Percentiles rank a stretch among this genome's conserved stretches.
phyloP scores from a whole-genome alignment of 2,888 invertebrate species.

The Ophonus ardosiacus region DNA sequence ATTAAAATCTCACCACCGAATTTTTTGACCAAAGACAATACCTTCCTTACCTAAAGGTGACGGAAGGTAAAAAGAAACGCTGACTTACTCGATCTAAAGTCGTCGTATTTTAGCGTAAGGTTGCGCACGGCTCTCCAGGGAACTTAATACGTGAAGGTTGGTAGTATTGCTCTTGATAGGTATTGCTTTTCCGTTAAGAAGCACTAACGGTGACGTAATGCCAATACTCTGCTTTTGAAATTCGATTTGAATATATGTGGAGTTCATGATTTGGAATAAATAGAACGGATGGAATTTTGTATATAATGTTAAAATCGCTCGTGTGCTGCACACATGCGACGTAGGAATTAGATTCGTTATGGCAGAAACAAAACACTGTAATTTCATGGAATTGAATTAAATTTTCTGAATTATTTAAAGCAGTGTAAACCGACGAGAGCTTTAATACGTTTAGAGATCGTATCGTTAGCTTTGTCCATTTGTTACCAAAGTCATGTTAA shows the following conservation, averaged over 20 bases:
- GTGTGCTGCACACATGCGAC: background rate
- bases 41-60: too few species aligned
- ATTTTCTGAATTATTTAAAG: background rate
- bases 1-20: too few species aligned
- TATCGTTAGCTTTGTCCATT: background rate
- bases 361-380: background rate
- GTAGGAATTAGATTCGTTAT: background rate
- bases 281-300: background rate
- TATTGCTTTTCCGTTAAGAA: slow-evolving; percentile 10
- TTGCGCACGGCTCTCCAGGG: background rate
- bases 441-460: background rate
- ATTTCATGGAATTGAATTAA: background rate
- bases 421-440: background rate
- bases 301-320: background rate
- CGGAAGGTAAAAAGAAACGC: too few species aligned
- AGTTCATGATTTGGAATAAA: slow-evolving; percentile 19
- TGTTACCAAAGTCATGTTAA: too few species aligned
- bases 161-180: background rate
- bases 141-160: background rate
- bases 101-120: background rate
- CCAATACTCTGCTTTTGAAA: slow-evolving; percentile 10
- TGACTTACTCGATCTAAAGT: background rate
- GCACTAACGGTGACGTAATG: slow-evolving; percentile 12
- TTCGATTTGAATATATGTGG: slow-evolving; percentile 16
- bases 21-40: too few species aligned